phyloP scores from a whole-genome alignment of 2,113 vertebrate genomes.

The Orthonyx spaldingii region DNA sequence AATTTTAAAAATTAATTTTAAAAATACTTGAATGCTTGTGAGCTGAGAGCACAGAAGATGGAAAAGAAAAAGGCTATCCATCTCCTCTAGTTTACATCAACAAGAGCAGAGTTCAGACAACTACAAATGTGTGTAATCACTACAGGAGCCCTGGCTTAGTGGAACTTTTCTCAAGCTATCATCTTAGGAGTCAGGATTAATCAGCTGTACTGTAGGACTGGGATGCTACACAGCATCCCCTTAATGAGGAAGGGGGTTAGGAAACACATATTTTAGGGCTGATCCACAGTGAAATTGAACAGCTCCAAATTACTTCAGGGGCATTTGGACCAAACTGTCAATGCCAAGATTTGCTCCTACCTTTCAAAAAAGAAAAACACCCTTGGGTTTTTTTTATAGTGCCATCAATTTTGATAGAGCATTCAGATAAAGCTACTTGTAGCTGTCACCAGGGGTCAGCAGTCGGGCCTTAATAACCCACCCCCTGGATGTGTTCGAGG shows the following conservation, averaged over 20 bases:
- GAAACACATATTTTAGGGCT: background rate
- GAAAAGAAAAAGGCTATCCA: background rate
- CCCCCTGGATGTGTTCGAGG: fast-evolving
- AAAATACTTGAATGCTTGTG: background rate
- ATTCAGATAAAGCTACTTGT: background rate
- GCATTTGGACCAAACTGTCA: background rate
- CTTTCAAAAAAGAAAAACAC: background rate
- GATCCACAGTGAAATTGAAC: background rate
- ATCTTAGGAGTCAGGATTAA: background rate
- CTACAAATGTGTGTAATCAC: background rate
- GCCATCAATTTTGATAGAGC: background rate
- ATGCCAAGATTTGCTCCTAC: background rate
- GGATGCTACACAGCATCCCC: background rate
- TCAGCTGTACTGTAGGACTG: background rate
- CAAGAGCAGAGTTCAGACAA: background rate
- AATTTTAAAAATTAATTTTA: background rate
- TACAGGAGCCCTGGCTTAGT: background rate
- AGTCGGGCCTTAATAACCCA: background rate
- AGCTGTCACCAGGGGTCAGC: background rate
- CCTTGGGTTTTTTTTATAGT: background rate
- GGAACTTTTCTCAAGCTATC: background rate
- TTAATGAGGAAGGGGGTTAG: background rate
- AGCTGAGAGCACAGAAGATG: background rate
- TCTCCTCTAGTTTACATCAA: background rate
- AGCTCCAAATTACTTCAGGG: background rate